These are phyloP conservation scores for Chrysopa pallens DNA, from an alignment of 1,140 invertebrate genomes.

Conservation along the genomic window DNA sequence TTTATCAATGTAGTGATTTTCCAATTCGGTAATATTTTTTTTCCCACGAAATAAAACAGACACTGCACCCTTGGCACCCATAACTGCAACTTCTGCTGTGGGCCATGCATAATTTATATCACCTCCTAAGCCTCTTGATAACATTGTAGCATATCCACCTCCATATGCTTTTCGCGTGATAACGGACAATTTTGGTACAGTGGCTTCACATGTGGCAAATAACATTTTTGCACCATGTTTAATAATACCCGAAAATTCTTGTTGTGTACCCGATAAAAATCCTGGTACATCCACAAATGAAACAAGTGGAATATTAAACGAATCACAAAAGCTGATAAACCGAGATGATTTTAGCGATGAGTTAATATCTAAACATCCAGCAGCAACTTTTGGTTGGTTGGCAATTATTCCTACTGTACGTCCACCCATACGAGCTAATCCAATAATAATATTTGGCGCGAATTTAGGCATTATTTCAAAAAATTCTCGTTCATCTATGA, in stretches of 20 bases:
- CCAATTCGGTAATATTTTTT: slow-evolving; percentile 30
- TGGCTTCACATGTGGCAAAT: background rate
- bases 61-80: slow-evolving; percentile 51
- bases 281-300: slow-evolving; percentile 62
- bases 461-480: slow-evolving; percentile 58
- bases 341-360: slow-evolving; percentile 55
- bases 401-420: slow-evolving; percentile 51
- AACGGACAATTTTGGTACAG: slow-evolving; percentile 39
- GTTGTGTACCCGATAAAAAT: slow-evolving; percentile 41
- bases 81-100: slow-evolving; percentile 52
- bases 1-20: slow-evolving; percentile 47
- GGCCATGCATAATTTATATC: slow-evolving; percentile 64
- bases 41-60: slow-evolving; percentile 46
- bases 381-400: slow-evolving; percentile 55
- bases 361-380: slow-evolving; percentile 58
- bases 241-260: background rate
- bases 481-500: slow-evolving; percentile 52
- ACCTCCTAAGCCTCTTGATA: slow-evolving; percentile 52
- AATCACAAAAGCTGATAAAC: slow-evolving; percentile 59
- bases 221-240: background rate
- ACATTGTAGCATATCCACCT: slow-evolving; percentile 57
- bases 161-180: slow-evolving; percentile 60
- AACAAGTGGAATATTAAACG: slow-evolving; percentile 56
- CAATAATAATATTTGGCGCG: slow-evolving; percentile 51
- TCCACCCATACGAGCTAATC: slow-evolving; percentile 53